phyloP scores from a whole-genome alignment of 2,113 vertebrate species.

The Serinus canaria region DNA sequence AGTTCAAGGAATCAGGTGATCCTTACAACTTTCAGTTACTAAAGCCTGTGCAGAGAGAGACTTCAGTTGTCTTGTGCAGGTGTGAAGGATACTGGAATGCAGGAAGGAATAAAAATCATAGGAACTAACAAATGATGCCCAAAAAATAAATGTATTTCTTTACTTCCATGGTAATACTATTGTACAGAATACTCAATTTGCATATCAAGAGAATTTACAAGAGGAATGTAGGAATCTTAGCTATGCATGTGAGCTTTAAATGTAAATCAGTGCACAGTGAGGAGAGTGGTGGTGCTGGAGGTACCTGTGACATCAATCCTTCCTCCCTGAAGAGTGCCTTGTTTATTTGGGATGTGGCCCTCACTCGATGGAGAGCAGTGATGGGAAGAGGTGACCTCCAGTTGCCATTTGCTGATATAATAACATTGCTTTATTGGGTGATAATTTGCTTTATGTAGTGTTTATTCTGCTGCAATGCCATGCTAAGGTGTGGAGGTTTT shows the following conservation, averaged over 20 bases:
- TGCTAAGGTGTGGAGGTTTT: not conserved
- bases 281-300: not conserved
- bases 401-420: not conserved
- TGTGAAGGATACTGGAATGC: not conserved
- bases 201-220: not conserved
- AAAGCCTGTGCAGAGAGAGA: not conserved
- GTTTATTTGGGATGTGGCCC: not conserved
- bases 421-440: not conserved
- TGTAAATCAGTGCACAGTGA: not conserved
- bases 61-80: accelerated
- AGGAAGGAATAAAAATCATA: not conserved
- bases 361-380: not conserved
- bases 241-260: not conserved
- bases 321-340: not conserved
- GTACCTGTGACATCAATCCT: not conserved
- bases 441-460: not conserved
- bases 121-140: not conserved
- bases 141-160: not conserved
- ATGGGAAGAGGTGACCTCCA: not conserved
- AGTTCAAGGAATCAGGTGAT: not conserved
- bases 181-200: not conserved
- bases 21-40: not conserved
- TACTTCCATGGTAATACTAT: not conserved
- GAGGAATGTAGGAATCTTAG: not conserved
- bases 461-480: not conserved